These are phyloP conservation scores for Neopipo cinnamomea DNA, from an alignment of 2,113 vertebrate genomes.

Conservation along the genomic window DNA sequence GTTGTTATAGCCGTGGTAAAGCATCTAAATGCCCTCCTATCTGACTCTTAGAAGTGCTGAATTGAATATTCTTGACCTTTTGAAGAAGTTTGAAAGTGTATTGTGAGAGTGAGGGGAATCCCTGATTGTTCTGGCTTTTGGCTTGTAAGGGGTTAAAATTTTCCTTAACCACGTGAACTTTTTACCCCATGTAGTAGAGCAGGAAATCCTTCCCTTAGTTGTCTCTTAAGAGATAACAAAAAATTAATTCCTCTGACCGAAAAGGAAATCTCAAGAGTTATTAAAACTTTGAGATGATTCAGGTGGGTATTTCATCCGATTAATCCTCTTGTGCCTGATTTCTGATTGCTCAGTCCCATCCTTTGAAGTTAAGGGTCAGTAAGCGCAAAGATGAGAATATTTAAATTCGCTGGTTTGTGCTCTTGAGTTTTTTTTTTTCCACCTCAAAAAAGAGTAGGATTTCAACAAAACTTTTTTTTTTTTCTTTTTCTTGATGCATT, in stretches of 20 bases:
- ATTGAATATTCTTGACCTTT: background rate
- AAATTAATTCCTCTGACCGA: conserved; percentile 27
- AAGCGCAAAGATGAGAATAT: background rate
- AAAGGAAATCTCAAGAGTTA: conserved; percentile 51
- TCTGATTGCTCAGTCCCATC: conserved; percentile 28
- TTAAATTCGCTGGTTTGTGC: background rate
- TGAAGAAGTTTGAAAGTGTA: background rate
- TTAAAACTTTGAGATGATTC: conserved; percentile 47
- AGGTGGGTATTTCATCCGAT: conserved; percentile 45
- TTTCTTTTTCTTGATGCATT: background rate
- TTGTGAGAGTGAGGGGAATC: background rate
- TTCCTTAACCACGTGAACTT: background rate
- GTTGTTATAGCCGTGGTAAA: background rate
- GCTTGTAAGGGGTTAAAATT: conserved; percentile 14
- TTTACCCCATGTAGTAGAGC: conserved; percentile 10
- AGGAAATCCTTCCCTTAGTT: conserved; percentile 36
- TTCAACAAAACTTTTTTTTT: background rate
- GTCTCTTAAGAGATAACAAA: conserved; percentile 50
- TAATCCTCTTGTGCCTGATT: conserved; percentile 44
- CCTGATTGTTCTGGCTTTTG: background rate
- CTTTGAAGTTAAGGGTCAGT: conserved; percentile 55
- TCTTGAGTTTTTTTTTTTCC: conserved; percentile 1
- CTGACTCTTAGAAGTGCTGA: conserved; percentile 15
- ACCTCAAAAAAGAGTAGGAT: background rate
- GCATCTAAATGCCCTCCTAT: background rate